Evolutionary conservation across 2,888 invertebrate species (phyloP).

Genomic region (Lamellibrachia satsuma): DNA sequence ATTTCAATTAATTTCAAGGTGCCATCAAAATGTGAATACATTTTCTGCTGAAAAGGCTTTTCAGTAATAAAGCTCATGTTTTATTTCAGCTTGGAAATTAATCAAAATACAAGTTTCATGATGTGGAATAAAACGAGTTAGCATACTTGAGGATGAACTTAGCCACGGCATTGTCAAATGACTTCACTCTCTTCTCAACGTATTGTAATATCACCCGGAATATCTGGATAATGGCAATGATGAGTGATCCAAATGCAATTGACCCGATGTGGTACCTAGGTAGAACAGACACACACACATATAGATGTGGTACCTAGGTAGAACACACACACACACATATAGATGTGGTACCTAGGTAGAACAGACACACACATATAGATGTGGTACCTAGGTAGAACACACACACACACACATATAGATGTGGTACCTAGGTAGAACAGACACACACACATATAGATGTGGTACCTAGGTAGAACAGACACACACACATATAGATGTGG

Average conservation of each 20-base stretch:
- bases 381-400: no score
- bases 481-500: no score
- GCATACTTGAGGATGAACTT: not conserved
- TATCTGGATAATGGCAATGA: slow-evolving; percentile 88
- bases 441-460: no score
- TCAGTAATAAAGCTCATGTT: not conserved
- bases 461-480: no score
- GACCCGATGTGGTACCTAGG: slow-evolving; percentile 87
- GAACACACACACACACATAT: no score
- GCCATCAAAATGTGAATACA: not conserved
- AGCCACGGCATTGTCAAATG: slow-evolving; percentile 52
- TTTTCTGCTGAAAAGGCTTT: not conserved
- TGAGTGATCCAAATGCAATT: slow-evolving; percentile 88
- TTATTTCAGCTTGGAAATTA: not conserved
- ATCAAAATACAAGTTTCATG: not conserved
- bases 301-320: no score
- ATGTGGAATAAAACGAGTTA: not conserved
- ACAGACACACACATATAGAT: no score
- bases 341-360: no score
- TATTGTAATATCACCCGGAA: slow-evolving; percentile 87
- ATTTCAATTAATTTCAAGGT: not conserved
- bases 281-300: not conserved
- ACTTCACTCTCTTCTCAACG: slow-evolving; percentile 84
- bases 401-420: no score
- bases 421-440: no score